phyloP scores from a whole-genome alignment of 2,888 invertebrate genomes.

The Meta bourneti region DNA sequence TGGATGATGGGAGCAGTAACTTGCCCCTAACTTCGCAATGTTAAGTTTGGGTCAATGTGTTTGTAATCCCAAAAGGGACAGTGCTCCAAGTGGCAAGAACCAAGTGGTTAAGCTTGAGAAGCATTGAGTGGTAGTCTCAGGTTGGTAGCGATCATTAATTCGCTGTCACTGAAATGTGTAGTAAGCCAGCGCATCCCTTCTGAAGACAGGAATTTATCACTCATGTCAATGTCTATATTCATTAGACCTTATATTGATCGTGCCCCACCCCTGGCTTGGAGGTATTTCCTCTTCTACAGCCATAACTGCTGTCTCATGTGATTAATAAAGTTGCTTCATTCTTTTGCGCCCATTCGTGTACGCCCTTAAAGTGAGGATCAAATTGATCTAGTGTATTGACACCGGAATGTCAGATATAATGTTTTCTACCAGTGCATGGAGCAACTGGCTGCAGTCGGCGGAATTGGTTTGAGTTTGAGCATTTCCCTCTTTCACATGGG shows the following conservation, averaged over 20 bases:
- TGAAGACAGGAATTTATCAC: conserved; percentile 56
- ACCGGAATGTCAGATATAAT: conserved; percentile 13
- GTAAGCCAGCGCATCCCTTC: conserved; percentile 44
- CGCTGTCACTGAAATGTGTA: conserved; percentile 48
- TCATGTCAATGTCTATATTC: conserved; percentile 71
- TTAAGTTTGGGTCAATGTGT: neutral
- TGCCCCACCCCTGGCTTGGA: conserved; percentile 42
- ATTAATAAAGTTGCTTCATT: conserved; percentile 56
- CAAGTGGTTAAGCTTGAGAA: conserved; percentile 24
- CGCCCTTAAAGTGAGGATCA: conserved; percentile 17
- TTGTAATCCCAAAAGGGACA: neutral
- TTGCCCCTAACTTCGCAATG: conserved; percentile 5
- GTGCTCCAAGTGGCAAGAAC: conserved; percentile 10
- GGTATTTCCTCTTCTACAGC: conserved; percentile 50
- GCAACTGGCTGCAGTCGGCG: neutral
- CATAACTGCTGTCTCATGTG: conserved; percentile 21
- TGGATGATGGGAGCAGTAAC: neutral
- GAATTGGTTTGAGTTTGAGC: conserved; percentile 5
- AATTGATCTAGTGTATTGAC: conserved; percentile 36
- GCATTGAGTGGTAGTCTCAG: conserved; percentile 39
- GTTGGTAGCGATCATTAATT: conserved; percentile 62
- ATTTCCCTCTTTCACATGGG: neutral
- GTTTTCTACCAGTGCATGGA: neutral
- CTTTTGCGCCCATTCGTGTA: neutral
- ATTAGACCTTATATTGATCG: conserved; percentile 65